phyloP scores from a whole-genome alignment of 2,113 vertebrate genomes.

The Pogona vitticeps region DNA sequence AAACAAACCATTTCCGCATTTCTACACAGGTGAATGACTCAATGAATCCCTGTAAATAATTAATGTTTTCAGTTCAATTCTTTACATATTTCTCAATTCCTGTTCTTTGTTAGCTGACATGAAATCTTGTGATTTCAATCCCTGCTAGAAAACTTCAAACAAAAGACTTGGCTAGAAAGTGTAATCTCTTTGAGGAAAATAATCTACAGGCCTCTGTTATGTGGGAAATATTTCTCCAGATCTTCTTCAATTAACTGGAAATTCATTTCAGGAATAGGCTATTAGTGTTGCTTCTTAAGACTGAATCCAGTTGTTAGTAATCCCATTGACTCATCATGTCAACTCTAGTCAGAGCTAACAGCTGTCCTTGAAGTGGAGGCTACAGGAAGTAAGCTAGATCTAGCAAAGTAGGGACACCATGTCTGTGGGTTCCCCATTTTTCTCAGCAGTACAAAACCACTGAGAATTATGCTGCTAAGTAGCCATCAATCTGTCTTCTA shows the following conservation, averaged over 20 bases:
- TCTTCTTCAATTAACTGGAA: neutral
- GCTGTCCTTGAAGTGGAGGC: neutral
- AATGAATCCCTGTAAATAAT: neutral
- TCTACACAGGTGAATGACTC: neutral
- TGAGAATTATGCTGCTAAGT: neutral
- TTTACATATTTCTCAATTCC: slow-evolving; percentile 8
- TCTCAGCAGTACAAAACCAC: neutral
- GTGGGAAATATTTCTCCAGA: neutral
- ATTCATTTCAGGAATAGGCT: neutral
- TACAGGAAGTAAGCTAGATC: neutral
- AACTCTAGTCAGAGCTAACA: no score
- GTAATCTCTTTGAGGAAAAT: neutral
- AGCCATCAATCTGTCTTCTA: no score
- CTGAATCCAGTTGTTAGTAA: neutral
- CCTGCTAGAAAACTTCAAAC: neutral
- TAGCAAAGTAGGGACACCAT: neutral
- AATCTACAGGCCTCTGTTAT: neutral
- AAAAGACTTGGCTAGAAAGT: neutral
- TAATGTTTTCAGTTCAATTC: neutral
- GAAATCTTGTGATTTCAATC: neutral
- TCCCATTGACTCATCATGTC: no score
- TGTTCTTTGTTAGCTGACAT: neutral
- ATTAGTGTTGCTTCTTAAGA: neutral
- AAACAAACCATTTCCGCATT: neutral
- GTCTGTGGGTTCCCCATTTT: neutral